Base-by-base conservation (phyloP, 2,888 invertebrate genomes). In the Osedax fenrisi region DNA sequence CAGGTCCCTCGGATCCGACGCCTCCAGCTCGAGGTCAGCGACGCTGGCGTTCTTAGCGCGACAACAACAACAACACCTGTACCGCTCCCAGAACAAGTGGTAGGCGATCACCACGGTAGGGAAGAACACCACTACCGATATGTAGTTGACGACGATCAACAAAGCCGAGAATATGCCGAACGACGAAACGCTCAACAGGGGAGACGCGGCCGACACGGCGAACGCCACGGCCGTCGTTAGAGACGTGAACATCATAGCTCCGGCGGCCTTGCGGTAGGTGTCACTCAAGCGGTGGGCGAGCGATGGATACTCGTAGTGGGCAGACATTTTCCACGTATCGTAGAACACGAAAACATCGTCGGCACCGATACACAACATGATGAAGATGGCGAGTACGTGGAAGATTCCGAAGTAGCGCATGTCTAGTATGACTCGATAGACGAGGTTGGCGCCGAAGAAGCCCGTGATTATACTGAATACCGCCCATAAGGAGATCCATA, bases 121-220 rank as follows among this genome's bases (percentile, higher is more conserved):
- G 73, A 83, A 83, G 77, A 81, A 83, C n/a, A 80, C 73, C 17
- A 83, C 79, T 25, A 82, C 82, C 75, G 81, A 82, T 21, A 82
- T n/a, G 78, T 82, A 83, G 78, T 83, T 83, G 27, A 83, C 79
- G 17, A 80, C 76, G 2, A 83, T 80, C 22, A 82, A 76, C 69
- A 81, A 67, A 3, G 80, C 81, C 2, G 82, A 77, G 77, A 83
- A 83, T 25, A 82, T 75, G 3, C 82, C 82, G 74, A 82, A 83
- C 0, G 81, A 79, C 66, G 74, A 76, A 13, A 83, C 79, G 0
- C 80, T 81, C 5, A 82, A 77, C 41, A 83, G 76, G 0, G 82
- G 82, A 2, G 82, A 81, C 2, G 81, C 75, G 2, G 80, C 81
- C 75, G 81, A 82, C 70, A 81, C 80, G 70, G 81, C 70, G 76